phyloP scores from a whole-genome alignment of 2,888 invertebrate species.

The Bhutanitis thaidina region DNA sequence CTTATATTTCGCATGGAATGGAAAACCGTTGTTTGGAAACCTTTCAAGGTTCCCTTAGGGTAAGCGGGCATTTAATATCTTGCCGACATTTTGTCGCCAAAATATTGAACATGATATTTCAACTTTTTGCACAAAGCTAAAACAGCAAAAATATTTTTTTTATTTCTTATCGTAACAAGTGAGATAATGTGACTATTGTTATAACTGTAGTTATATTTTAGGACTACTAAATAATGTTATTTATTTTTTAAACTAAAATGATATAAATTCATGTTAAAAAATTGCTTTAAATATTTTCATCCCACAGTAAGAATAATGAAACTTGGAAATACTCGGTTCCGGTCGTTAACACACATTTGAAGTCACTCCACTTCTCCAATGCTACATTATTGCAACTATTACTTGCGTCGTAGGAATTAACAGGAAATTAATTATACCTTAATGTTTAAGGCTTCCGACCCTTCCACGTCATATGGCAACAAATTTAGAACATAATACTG shows the following conservation, averaged over 20 bases:
- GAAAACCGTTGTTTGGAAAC: constrained; percentile 48
- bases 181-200: too few relatives aligned
- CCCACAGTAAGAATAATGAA: constrained; percentile 1
- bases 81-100: constrained; percentile 46
- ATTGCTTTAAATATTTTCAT: background rate
- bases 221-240: too few relatives aligned
- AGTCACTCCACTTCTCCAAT: background rate
- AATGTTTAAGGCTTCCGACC: background rate
- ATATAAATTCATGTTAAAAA: background rate
- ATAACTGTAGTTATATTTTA: too few relatives aligned
- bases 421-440: constrained; percentile 10
- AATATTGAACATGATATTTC: constrained; percentile 42
- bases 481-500: background rate
- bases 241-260: too few relatives aligned
- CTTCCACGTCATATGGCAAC: background rate
- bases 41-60: constrained; percentile 34
- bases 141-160: too few relatives aligned
- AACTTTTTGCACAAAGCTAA: background rate
- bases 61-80: constrained; percentile 37
- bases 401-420: constrained; percentile 2
- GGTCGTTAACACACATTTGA: constrained; percentile 4
- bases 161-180: too few relatives aligned
- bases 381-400: constrained; percentile 13
- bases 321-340: background rate
- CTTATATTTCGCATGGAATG: constrained; percentile 40